Evolutionary conservation across 2,113 vertebrate species (phyloP), one percentile per base, ranked within the genome.

Genomic region (Eolophus roseicapilla): DNA sequence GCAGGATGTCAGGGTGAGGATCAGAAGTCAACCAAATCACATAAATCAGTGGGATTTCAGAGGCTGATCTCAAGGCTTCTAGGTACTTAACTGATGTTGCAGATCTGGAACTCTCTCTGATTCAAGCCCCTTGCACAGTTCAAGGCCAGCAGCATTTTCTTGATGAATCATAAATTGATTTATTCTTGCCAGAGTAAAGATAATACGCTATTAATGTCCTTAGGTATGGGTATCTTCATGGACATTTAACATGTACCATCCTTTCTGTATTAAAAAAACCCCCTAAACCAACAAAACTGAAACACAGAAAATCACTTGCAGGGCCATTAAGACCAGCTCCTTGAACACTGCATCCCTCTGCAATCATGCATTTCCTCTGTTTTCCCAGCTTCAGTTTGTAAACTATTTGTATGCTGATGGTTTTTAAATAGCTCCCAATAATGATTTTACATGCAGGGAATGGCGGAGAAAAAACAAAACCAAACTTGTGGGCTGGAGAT

Each of bases 361-460:
- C 55, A 90, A 7, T 55, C 75, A 57, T 19, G 47, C 31, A 44
- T 63, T 78, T 92, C 79, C 76, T 90, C 39, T 47, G 27, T 41
- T 77, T 78, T 82, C 35, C 33, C 39, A 89, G 43, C 82, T 82
- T 46, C 46, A 71, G 13, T 82, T 79, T 90, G 79, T 75, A 92
- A 96, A 92, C 77, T 92, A 62, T 41, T 96, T 63, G 90, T 82
- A 69, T 62, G 95, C 33, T 69, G 86, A 79, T 89, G 52, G 88
- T 84, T 90, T 95, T 97, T 96, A 92, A 96, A 97, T 96, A 95
- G 67, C 75, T 92, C 81, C 80, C 88, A 77, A 88, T 85, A 69
- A 90, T 91, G 69, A 70, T 93, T 95, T 95, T 95, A 85, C 64
- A 27, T 74, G 65, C 24, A 86, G 78, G 27, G 78, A 89, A 94